Base-by-base conservation (phyloP, 1,140 invertebrate genomes). In the Rhopalosiphum maidis region DNA sequence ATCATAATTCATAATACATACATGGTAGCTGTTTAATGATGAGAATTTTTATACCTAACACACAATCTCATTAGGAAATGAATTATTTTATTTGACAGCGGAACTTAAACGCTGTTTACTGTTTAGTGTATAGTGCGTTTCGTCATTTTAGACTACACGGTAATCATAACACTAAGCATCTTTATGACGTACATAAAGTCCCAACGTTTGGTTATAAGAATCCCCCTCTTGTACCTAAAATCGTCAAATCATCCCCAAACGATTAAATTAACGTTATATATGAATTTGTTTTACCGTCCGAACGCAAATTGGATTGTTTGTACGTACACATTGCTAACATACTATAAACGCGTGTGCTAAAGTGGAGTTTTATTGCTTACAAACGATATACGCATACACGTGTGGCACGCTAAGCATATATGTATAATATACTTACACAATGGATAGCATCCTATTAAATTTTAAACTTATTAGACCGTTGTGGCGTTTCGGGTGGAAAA, bases 251-350 rank as follows among this genome's bases (percentile, higher is more conserved):
- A 91, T 91, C 55, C 55, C 41, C 15, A 46, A 43, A 37, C 43
- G 41, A 82, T n/a, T 91, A 91, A 35, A 91, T 35, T 25, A 30
- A 82, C n/a, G n/a, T 46, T 85, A 43, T 46, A 30, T 43, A 86
- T 43, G 21, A 22, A 48, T 91, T 82, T 83, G 90, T 91, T 83
- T 91, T 77, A 91, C 90, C 6, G 54, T 48, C n/a, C 22, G 90
- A 41, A 88, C 11, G 18, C 46, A 87, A 87, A 51, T 88, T 88
- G 46, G 86, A 88, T 51, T 88, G 46, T 88, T 51, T 21, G 85
- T 87, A 87, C 85, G 4, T 48, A 41, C 22, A 87, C 23, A n/a
- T 46, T 30, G 85, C 37, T 18, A 88, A 88, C 86, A 88, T 51
- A 88, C 0, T 46, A 46, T 41, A 88, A 11, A 54, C 22, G 21